Conservation (phyloP, 2,797 vertebrate species). For the Alcedo quadribrachys region DNA sequence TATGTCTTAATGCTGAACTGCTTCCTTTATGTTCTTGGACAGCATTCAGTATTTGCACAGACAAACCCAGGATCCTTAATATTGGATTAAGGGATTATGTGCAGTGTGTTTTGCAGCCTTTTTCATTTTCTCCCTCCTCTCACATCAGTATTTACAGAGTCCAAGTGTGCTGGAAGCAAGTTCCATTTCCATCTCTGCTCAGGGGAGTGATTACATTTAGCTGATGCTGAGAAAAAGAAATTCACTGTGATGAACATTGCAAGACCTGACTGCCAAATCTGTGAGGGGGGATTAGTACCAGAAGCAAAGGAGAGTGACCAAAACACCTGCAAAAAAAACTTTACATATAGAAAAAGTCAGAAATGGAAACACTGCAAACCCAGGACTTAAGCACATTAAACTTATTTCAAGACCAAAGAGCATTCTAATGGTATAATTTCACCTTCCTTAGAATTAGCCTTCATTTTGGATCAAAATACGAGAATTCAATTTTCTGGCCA, state of each 20-base stretch:
- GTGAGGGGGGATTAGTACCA: constrained; percentile 3
- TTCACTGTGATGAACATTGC: constrained; percentile 5
- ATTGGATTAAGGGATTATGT: constrained; percentile 9
- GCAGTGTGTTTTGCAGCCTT: not conserved
- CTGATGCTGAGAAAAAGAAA: constrained; percentile 35
- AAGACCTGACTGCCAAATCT: constrained; percentile 7
- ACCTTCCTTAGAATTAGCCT: not conserved
- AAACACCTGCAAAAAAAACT: not conserved
- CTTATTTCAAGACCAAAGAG: not conserved
- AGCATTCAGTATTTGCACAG: not conserved
- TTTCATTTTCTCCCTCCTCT: constrained; percentile 46
- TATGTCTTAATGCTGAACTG: not conserved
- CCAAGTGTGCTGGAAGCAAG: constrained; percentile 8
- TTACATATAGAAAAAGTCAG: not conserved
- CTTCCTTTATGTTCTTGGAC: not conserved
- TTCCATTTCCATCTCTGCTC: constrained; percentile 60
- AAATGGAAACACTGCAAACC: not conserved
- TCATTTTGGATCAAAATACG: not conserved
- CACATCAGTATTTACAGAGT: constrained; percentile 26
- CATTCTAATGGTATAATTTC: not conserved
- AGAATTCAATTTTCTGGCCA: not conserved
- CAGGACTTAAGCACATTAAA: not conserved
- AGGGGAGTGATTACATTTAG: constrained; percentile 41
- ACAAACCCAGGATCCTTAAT: constrained; percentile 2
- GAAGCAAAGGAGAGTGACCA: not conserved